Conservation (phyloP, 2,113 vertebrate genomes). For the Pristiophorus japonicus region DNA sequence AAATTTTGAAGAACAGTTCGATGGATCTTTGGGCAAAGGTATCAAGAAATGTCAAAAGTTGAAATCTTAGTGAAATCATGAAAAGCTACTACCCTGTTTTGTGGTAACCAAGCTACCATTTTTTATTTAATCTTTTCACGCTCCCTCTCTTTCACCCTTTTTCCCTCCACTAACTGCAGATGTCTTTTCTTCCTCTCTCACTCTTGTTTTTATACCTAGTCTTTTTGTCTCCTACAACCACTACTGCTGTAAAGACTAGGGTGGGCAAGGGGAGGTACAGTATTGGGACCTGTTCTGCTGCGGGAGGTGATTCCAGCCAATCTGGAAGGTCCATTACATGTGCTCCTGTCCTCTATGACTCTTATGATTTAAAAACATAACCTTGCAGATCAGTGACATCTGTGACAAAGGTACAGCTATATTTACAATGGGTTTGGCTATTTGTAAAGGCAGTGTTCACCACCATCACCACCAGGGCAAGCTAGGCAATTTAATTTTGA, state of each 20-base stretch:
- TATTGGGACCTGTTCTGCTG: neutral
- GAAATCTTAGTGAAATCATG: neutral
- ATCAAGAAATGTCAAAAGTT: neutral
- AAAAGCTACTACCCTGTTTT: neutral
- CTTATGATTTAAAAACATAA: neutral
- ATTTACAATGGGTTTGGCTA: neutral
- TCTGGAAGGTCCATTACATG: neutral
- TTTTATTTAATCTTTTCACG: neutral
- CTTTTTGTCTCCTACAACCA: neutral
- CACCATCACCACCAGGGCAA: neutral
- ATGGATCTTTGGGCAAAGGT: too few relatives aligned
- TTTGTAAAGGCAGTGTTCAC: neutral
- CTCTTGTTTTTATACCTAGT: neutral
- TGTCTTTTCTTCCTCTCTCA: neutral
- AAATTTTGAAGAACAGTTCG: neutral
- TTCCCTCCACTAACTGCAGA: neutral
- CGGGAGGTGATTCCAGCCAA: neutral
- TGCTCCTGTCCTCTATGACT: neutral
- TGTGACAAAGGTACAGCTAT: neutral
- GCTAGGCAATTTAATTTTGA: neutral
- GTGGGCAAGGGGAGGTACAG: neutral
- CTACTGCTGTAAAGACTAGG: too few relatives aligned
- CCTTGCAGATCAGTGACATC: neutral
- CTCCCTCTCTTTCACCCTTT: neutral
- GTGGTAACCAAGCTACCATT: neutral